Conservation (phyloP, 2,113 vertebrate species). For the Psittacara wagleri region DNA sequence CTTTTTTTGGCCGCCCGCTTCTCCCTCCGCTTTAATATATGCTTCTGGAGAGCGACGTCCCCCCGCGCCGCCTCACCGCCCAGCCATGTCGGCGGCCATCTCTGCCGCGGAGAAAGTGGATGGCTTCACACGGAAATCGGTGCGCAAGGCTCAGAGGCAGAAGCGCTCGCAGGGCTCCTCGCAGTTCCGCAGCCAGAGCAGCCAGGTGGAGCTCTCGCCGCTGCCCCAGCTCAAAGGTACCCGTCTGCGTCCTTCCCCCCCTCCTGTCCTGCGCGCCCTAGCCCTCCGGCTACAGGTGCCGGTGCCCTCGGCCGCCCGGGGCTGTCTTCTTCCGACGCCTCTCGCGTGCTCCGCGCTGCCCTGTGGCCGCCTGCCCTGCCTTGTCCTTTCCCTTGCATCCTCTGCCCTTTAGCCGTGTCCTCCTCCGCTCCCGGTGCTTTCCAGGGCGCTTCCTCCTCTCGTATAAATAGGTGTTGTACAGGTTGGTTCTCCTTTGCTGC, state of each 20-base stretch:
- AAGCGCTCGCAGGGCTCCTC: conserved; percentile 93
- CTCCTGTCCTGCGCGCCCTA: neutral
- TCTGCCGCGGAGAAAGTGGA: conserved; percentile 98
- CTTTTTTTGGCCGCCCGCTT: neutral
- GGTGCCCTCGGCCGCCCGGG: neutral
- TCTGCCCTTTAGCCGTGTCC: neutral
- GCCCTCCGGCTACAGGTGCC: conserved; percentile 36
- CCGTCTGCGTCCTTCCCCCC: neutral
- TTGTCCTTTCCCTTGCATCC: neutral
- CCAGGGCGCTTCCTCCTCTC: neutral
- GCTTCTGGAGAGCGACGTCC: conserved; percentile 42
- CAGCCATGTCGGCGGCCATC: conserved; percentile 82
- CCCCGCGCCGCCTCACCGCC: conserved; percentile 14
- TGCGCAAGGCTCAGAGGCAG: conserved; percentile 95
- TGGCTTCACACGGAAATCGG: conserved; percentile 95
- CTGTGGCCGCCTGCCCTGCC: neutral
- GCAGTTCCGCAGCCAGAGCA: conserved; percentile 89
- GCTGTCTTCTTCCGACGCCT: neutral
- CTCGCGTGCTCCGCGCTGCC: neutral
- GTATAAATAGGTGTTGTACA: rapidly evolving
- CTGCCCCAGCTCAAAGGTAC: conserved; percentile 95
- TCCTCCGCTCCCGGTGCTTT: neutral
- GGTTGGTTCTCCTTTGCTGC: neutral
- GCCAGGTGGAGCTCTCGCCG: conserved; percentile 86
- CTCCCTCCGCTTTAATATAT: conserved; percentile 34